Evolutionary conservation across 2,888 invertebrate species (phyloP), one percentile per base, ranked within the genome.

Genomic region (Coelinius sp.): DNA sequence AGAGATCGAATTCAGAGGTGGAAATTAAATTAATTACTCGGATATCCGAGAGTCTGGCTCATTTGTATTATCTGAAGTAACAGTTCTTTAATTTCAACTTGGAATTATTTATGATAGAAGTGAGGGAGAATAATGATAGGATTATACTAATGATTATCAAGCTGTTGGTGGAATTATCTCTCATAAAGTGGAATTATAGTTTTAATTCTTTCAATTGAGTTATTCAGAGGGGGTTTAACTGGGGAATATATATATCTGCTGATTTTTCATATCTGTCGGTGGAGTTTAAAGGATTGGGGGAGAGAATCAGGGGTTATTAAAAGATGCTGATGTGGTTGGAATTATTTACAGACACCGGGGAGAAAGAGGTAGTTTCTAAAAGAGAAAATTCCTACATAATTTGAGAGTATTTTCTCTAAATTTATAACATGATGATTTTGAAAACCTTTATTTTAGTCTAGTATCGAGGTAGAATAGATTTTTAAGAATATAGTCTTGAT

Each of bases 11-110:
- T 59, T 25, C 31, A 31, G 59, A 27, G 59, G 31, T 59, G 35
- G 31, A 59, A 59, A 59, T 59, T 59, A 59, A 7, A 14, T 17
- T n/a, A 27, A 59, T 59, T 35, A 59, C 59, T 31, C 59, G 14
- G 25, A 35, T 59, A 35, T 17, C 59, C 27, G 59, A 20, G 31
- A 14, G 35, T 17, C 20, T 25, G 8, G 1, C 59, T 59, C 59
- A 31, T 31, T 35, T 59, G 10, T 20, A 59, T 20, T 59, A 14
- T 59, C 25, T 27, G 27, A 35, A 14, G 14, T 10, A 14, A 20
- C 20, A 17, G 17, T 59, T 35, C 59, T 31, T 59, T 17, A 35
- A 59, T 59, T 59, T 20, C 59, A 20, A 14, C 12, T 14, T 17
- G 14, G 59, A 35, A 35, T 59, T 59, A 31, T 31, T 59, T 59